Conservation (phyloP, 2,797 vertebrate species). For the Sylvia borin region DNA sequence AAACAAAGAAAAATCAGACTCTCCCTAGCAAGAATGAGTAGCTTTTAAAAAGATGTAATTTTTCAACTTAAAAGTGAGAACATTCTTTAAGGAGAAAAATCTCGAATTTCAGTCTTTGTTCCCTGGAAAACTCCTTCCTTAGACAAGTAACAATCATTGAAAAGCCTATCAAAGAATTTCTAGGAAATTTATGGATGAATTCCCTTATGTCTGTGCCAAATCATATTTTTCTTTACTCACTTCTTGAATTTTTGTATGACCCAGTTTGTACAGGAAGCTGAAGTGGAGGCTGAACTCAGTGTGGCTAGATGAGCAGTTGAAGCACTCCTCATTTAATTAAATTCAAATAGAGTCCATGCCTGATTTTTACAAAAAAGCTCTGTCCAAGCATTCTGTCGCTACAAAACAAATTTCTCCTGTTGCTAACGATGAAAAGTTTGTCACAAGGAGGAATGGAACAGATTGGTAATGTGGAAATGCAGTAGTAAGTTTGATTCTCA, state of each 20-base stretch:
- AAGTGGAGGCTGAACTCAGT: not conserved
- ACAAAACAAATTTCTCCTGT: not conserved
- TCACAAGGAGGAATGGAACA: not conserved
- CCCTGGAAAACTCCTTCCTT: not conserved
- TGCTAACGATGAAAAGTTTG: not conserved
- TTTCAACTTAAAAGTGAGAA: not conserved
- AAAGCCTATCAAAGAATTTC: conserved; percentile 15
- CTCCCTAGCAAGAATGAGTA: not conserved
- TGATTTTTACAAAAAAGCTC: not conserved
- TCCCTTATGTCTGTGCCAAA: not conserved
- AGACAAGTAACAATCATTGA: not conserved
- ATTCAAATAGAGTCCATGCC: not conserved
- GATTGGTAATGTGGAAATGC: not conserved
- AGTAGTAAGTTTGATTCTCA: not conserved
- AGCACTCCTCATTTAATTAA: not conserved
- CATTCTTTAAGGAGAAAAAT: not conserved
- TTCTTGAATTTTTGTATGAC: not conserved
- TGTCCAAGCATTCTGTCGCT: not conserved
- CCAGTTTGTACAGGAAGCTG: not conserved
- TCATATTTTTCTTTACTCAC: not conserved
- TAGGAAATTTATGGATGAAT: not conserved
- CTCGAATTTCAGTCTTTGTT: not conserved
- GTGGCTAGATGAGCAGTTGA: not conserved
- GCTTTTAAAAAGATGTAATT: not conserved
- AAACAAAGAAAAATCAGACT: not conserved